phyloP scores from a whole-genome alignment of 1,140 invertebrate species.

The Gryon sp. region DNA sequence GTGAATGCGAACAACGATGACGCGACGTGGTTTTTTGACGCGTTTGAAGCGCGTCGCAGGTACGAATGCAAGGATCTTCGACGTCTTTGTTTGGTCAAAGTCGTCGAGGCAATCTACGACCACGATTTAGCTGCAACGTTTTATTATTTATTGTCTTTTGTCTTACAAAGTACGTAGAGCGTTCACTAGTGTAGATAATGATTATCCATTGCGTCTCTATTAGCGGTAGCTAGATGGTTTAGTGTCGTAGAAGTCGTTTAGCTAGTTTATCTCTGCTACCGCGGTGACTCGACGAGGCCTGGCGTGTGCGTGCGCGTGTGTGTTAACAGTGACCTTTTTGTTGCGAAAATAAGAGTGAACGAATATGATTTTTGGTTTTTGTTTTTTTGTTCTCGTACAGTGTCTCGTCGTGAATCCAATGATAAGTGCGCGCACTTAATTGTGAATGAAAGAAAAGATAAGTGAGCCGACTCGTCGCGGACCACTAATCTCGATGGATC shows the following conservation, averaged over 20 bases:
- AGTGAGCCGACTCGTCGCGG: slow-evolving; percentile 35
- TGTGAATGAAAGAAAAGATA: slow-evolving; percentile 24
- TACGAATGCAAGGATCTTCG: slow-evolving; percentile 47
- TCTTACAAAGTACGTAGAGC: slow-evolving; percentile 70
- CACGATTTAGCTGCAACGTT: slow-evolving; percentile 63
- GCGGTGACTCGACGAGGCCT: slow-evolving; percentile 73
- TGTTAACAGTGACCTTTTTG: neutral
- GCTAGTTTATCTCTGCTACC: slow-evolving; percentile 73
- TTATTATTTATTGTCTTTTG: slow-evolving; percentile 79
- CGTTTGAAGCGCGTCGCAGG: slow-evolving; percentile 30
- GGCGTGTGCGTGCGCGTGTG: slow-evolving; percentile 13
- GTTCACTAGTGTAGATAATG: slow-evolving; percentile 73
- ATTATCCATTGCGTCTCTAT: slow-evolving; percentile 73
- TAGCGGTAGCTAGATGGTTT: slow-evolving; percentile 74
- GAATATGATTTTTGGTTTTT: neutral
- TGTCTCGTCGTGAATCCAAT: slow-evolving; percentile 46
- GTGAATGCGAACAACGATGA: slow-evolving; percentile 54
- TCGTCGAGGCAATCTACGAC: slow-evolving; percentile 6
- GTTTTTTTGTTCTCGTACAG: slow-evolving; percentile 34
- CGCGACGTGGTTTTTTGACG: slow-evolving; percentile 20
- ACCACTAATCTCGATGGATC: slow-evolving; percentile 32
- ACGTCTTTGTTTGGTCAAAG: slow-evolving; percentile 28
- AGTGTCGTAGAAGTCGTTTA: slow-evolving; percentile 75
- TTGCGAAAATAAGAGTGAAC: too few relatives aligned
- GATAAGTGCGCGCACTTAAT: slow-evolving; percentile 16